These are phyloP conservation scores for Ariolimax columbianus DNA, from an alignment of 2,888 invertebrate species.

Conservation along the genomic window DNA sequence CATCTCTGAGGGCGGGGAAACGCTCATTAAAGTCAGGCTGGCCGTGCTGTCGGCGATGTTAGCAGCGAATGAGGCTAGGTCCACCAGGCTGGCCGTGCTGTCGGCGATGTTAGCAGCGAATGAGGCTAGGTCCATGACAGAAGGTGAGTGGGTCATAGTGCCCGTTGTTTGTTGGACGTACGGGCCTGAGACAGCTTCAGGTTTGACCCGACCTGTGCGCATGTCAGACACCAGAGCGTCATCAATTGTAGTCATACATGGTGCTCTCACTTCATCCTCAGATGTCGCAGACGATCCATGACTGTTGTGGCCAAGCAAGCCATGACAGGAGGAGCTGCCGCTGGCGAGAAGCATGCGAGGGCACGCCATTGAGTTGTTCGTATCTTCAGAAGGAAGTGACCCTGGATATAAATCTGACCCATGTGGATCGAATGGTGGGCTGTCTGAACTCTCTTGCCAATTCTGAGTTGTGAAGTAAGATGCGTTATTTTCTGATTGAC, in stretches of 20 bases:
- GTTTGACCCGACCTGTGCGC: slow-evolving; percentile 41
- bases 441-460: slow-evolving; percentile 72
- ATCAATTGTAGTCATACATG: slow-evolving; percentile 59
- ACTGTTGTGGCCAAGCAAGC: slow-evolving; percentile 43
- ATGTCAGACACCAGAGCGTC: slow-evolving; percentile 62
- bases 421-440: slow-evolving; percentile 72
- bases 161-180: slow-evolving; percentile 42
- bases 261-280: slow-evolving; percentile 64
- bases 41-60: slow-evolving; percentile 77
- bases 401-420: slow-evolving; percentile 70
- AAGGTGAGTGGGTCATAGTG: slow-evolving; percentile 61
- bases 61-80: slow-evolving; percentile 77
- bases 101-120: slow-evolving; percentile 77
- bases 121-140: slow-evolving; percentile 75
- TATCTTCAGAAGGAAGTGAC: slow-evolving; percentile 71
- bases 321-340: slow-evolving; percentile 58
- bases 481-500: slow-evolving; percentile 60
- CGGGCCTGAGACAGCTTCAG: background rate
- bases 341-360: slow-evolving; percentile 65
- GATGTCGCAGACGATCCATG: slow-evolving; percentile 62
- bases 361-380: slow-evolving; percentile 67
- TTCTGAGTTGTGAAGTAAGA: slow-evolving; percentile 74
- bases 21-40: slow-evolving; percentile 75
- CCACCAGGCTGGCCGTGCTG: slow-evolving; percentile 76
- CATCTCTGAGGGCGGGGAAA: slow-evolving; percentile 73